These are phyloP conservation scores for Taxidea taxus DNA, from an alignment of 2,113 vertebrate genomes.

Conservation along the genomic window DNA sequence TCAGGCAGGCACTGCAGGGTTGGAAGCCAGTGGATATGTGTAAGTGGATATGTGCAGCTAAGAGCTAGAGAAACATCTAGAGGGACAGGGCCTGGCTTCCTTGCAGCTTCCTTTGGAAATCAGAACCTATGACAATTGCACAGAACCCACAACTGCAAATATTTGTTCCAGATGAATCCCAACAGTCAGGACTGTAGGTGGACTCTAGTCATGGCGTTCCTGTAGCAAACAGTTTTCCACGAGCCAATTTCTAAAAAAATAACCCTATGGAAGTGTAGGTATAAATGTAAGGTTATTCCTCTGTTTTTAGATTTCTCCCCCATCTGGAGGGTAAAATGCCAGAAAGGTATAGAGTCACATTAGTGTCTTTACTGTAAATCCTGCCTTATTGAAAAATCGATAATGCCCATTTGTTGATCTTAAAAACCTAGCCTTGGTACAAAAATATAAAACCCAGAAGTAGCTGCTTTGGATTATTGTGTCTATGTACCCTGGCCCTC, in stretches of 20 bases:
- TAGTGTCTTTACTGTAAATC: slow-evolving; percentile 32
- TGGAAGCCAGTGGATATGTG: not conserved
- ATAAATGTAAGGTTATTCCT: not conserved
- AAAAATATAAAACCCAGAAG: not conserved
- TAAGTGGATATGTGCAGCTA: too few relatives aligned
- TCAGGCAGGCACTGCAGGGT: not conserved
- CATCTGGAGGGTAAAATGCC: not conserved
- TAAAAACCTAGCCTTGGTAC: not conserved
- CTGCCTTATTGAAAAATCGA: not conserved
- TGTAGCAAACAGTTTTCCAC: not conserved
- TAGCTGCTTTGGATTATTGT: not conserved
- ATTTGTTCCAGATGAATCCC: not conserved
- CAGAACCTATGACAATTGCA: not conserved
- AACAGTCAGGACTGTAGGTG: not conserved
- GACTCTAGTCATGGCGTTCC: not conserved
- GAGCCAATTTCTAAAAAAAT: not conserved
- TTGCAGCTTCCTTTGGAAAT: not conserved
- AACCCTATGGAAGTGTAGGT: not conserved
- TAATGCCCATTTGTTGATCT: not conserved
- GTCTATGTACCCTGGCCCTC: not conserved
- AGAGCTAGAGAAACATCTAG: not conserved
- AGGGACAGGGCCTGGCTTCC: not conserved
- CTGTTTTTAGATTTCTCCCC: not conserved
- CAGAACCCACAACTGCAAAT: not conserved
- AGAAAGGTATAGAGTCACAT: not conserved